Evolutionary conservation across 2,797 vertebrate species (phyloP), one percentile per base, ranked within the genome.

Genomic region (Crypturellus tataupa): DNA sequence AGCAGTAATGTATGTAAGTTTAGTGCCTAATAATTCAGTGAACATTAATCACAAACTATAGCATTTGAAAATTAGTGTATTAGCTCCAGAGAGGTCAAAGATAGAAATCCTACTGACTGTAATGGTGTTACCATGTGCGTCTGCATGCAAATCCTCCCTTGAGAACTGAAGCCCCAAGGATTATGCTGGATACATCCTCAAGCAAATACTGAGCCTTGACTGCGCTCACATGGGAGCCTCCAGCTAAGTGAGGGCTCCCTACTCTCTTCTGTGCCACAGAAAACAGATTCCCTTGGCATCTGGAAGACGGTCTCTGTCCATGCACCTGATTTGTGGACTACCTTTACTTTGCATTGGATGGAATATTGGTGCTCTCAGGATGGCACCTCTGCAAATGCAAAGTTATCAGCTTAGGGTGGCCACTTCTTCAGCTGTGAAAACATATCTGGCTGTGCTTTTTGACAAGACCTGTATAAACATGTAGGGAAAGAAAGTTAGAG

Each of bases 341-440:
- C 40, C 6, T 40, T 69, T 56, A 6, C 10, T n/a, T 69, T 44
- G 16, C 6, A 4, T 0, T 56, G 70, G 0, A 5, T 19, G 51
- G 4, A 37, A 56, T 71, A n/a, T 24, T 42, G 25, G 23, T 70
- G 73, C 21, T 71, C 88, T 78, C 59, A 65, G 37, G 27, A 21
- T 47, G 29, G 47, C 6, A 4, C 6, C 4, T 31, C 18, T 60
- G n/a, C 1, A 9, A 85, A 27, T 25, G 44, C 59, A 39, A 8
- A 31, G 17, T 11, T 16, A 4, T 31, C 72, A 51, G 25, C 21
- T 79, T 25, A 5, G 3, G 3, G 2, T n/a, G 35, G 33, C 29
- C 68, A 46, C 7, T 60, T 70, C 59, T 42, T 35, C 29, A 44
- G 21, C 46, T 85, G 70, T 69, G 67, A 56, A 86, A 65, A 2